A percentile compares a stretch with the other conserved stretches of the same genome.
phyloP scores from a whole-genome alignment of 2,797 vertebrate genomes.

The Alectoris magna region DNA sequence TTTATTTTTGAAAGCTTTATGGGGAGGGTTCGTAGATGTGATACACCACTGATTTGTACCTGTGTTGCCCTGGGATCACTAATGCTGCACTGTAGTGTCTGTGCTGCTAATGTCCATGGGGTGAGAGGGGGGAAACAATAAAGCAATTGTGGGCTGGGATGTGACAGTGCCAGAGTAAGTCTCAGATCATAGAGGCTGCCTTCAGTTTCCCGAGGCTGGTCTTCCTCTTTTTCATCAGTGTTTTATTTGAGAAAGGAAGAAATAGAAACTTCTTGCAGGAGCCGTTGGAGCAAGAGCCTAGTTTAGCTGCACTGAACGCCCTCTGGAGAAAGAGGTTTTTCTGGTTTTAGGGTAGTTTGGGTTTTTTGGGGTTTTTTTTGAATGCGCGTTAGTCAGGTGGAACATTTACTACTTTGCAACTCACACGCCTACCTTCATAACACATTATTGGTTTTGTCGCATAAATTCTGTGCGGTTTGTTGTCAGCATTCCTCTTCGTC shows the following conservation, averaged over 20 bases:
- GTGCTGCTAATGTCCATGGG: neutral
- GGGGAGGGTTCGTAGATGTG: neutral
- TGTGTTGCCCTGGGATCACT: neutral
- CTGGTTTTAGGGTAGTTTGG: neutral
- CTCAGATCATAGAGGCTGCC: neutral
- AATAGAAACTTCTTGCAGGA: neutral
- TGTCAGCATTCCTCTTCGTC: neutral
- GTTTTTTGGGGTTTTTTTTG: neutral
- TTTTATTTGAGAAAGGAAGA: neutral
- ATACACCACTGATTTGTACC: neutral
- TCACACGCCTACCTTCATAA: neutral
- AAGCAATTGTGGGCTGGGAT: neutral
- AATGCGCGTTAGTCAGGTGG: neutral
- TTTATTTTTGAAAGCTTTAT: slow-evolving; percentile 63
- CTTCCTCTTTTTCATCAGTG: neutral
- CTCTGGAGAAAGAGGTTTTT: neutral
- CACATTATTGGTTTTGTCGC: neutral
- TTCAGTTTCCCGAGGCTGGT: neutral
- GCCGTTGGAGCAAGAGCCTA: neutral
- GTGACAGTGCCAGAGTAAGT: neutral
- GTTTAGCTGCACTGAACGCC: neutral
- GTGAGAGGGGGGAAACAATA: neutral
- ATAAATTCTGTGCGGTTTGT: neutral
- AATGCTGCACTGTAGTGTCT: neutral
- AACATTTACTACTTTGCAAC: neutral